phyloP scores from a whole-genome alignment of 37 sponge, comb jelly and placozoan genomes.

The Amphimedon queenslandica region DNA sequence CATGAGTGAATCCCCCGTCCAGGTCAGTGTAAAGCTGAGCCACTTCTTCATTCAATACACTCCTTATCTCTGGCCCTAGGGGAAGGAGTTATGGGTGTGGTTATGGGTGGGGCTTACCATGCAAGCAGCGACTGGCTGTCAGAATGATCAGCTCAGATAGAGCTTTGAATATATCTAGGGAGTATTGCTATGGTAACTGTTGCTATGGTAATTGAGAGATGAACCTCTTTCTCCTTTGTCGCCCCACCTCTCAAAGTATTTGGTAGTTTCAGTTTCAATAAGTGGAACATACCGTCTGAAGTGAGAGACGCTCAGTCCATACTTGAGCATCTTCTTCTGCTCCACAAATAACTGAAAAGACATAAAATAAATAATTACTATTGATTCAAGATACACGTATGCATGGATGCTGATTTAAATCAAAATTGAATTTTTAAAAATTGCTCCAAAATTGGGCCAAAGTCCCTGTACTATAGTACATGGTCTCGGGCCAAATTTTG shows the following conservation, averaged over 20 bases:
- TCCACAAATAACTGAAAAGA: constrained; percentile 71
- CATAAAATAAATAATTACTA: neutral
- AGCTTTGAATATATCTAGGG: constrained; percentile 66
- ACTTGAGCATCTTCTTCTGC: constrained; percentile 90
- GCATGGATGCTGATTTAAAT: too few species aligned
- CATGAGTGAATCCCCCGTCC: constrained; percentile 77
- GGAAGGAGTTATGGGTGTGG: too few species aligned
- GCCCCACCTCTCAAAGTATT: constrained; percentile 79
- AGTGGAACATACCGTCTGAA: constrained; percentile 66
- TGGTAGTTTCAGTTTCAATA: constrained; percentile 67
- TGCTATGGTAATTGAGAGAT: neutral
- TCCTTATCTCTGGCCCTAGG: constrained; percentile 69
- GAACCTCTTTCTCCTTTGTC: constrained; percentile 60
- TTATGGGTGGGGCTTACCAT: constrained; percentile 42
- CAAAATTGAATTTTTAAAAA: too few species aligned
- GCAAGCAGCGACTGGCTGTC: constrained; percentile 83
- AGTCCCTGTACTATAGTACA: too few species aligned
- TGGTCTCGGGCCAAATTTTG: too few species aligned
- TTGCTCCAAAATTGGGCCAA: too few species aligned
- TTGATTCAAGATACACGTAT: too few species aligned
- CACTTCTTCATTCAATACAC: constrained; percentile 65
- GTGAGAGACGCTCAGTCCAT: constrained; percentile 69
- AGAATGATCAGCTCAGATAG: constrained; percentile 81
- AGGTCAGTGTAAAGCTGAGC: constrained; percentile 80
- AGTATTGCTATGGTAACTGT: neutral